Base-by-base conservation (phyloP, 2,797 vertebrate species). In the Eidolon dupreanum region DNA sequence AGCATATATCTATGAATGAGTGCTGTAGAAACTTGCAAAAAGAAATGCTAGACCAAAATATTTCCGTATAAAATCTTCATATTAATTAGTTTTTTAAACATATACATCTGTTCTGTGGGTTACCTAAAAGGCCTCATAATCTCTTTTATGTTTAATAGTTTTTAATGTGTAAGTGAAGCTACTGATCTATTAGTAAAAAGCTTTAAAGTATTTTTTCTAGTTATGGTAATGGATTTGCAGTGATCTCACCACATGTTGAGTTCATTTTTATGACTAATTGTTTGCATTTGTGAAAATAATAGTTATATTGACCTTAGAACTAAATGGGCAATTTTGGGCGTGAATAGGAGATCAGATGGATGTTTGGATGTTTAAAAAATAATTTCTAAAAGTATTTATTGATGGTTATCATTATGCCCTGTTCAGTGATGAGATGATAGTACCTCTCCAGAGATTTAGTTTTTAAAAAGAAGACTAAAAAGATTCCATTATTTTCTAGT, bases 71-170 rank as follows among this genome's bases (percentile, higher is more conserved):
- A 22, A 91, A 38, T 65, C 4, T 66, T 16, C 41, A 51, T 94
- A 77, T 59, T 83, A 53, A 87, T 83, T 41, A 36, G 6, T 66
- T 88, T 86, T 55, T 71, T 65, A 65, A 93, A 19, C 13, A 66
- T 59, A 41, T 7, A 31, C 57, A n/a, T 17, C n/a, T 82, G 8
- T 66, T 75, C 28, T 74, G 31, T 43, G 86, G 59, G 81, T 43
- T 26, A 43, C 31, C 36, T 86, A 81, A 94, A 83, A 92, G n/a
- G 6, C 17, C 28, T 73, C 33, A 33, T 81, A 73, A 24, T 84
- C 74, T 10, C 66, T 59, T 92, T 77, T 88, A 38, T 77, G 84
- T 95, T 89, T 55, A 87, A 73, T 88, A 66, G 31, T 74, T 82
- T 63, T 83, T 65, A 91, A 51, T 78, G 53, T 78, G 19, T 68